Base-by-base conservation (phyloP, 2,113 vertebrate genomes). In the Taurulus bubalis region DNA sequence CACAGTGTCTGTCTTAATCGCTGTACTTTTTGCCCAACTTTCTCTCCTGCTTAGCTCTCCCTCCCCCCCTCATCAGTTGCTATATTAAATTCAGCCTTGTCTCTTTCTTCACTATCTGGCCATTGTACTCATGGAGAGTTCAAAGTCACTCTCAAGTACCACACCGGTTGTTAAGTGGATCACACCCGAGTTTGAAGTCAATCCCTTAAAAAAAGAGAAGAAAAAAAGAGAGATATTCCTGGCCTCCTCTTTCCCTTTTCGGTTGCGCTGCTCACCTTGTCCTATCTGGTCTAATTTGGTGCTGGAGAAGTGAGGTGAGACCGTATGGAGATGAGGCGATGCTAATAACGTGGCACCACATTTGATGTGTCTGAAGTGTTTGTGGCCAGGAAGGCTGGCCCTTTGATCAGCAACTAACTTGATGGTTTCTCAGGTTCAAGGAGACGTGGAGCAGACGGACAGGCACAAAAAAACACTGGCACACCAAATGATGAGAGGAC, bases 281-380 rank as follows among this genome's bases (percentile, higher is more conserved):
- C 75, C 86, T 88, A 85, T 94, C 84, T 75, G 81, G 71, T 91
- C 89, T 92, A 86, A 94, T 94, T 93, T 92, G 88, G 80, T 79
- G 69, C n/a, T 59, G 1, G 10, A 56, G 84, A 80, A 60, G 62
- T 40, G 69, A 88, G 87, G 86, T 87, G 87, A 86, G 84, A 87
- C 66, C 56, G 51, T 87, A 93, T 91, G 94, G 89, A 94, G 90
- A 95, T 94, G 90, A 92, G 85, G 85, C 28, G 10, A 85, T 82
- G 87, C 85, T 92, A 91, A 94, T 94, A 91, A 89, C 36, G 32
- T 74, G 77, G 75, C 69, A 65, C 45, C 75, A 71, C 88, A 93
- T 94, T 91, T 94, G 93, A 95, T 93, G 91, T 90, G 87, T 83
- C 89, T 89, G 80, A 88, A 94, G 93, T 91, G 92, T 91, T 91